phyloP scores from a whole-genome alignment of 2,888 invertebrate species.

The Gymnocheta viridis region DNA sequence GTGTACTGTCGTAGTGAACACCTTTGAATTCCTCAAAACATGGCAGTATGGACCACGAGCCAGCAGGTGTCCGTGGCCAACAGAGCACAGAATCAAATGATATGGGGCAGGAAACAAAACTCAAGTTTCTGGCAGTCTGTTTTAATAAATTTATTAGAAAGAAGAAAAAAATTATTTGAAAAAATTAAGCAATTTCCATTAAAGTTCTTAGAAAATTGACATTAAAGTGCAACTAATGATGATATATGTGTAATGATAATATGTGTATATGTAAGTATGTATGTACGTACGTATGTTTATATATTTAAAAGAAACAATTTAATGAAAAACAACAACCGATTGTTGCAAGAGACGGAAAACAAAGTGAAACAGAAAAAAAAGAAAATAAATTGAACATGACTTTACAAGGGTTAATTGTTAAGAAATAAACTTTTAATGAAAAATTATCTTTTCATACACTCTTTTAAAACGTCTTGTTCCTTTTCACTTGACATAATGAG shows the following conservation, averaged over 20 bases:
- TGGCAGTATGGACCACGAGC: slow-evolving; percentile 86
- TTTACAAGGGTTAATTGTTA: slow-evolving; percentile 29
- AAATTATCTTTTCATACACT: slow-evolving; percentile 36
- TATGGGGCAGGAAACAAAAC: slow-evolving; percentile 83
- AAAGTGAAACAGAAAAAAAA: not conserved
- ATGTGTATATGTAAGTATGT: no score
- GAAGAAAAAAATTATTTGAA: slow-evolving; percentile 28
- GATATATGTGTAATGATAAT: slow-evolving; percentile 23
- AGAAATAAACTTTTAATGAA: slow-evolving; percentile 31
- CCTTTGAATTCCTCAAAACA: slow-evolving; percentile 92
- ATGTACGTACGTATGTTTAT: no score
- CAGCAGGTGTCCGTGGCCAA: slow-evolving; percentile 91
- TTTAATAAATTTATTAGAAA: not conserved
- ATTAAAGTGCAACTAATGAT: slow-evolving; percentile 28
- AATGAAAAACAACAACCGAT: not conserved
- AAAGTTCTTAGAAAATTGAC: not conserved
- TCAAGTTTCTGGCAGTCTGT: slow-evolving; percentile 31
- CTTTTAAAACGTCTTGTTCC: not conserved
- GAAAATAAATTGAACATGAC: not conserved
- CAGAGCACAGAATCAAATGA: slow-evolving; percentile 90
- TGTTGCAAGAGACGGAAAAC: not conserved
- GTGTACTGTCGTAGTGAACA: slow-evolving; percentile 89
- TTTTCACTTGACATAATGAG: not conserved
- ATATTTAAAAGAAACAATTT: not conserved
- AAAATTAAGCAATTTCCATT: slow-evolving; percentile 1